Base-by-base conservation (phyloP, 2,888 invertebrate genomes). In the Spicauda simplicius region DNA sequence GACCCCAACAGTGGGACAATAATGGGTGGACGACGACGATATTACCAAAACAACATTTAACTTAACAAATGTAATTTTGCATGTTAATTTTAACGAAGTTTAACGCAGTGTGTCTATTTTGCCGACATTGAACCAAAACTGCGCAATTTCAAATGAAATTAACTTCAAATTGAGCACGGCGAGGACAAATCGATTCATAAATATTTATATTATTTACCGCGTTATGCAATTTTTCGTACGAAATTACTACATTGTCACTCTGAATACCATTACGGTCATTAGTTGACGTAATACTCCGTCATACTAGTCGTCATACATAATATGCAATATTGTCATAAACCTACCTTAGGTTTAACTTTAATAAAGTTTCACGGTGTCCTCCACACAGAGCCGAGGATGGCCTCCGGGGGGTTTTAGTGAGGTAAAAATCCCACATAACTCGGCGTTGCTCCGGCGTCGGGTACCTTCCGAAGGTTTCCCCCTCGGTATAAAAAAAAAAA, bases 121-220 rank as follows among this genome's bases (percentile, higher is more conserved):
- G 41, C 41, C 41, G 41, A 41, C 41, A 41, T 41, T 41, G 41
- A 41, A 41, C 41, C 41, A 41, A 14, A 41, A 41, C 12, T 41
- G 41, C 41, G 14, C 41, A 41, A 41, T 41, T 41, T 41, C 16
- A 50, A 56, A 19, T 20, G 10, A 37, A 61, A 20, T 61, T 41
- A 53, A 61, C 19, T 61, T 61, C 53, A 11, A 61, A 53, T 61
- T 53, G 11, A 41, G 53, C 62, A 41, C 53, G 52, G 25, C 19
- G 56, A 64, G 56, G 56, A 56, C 52, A 56, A 56, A 56, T 56
- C 45, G 41, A 64, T 64, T 64, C 37, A 50, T 56, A 64, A 63
- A 63, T 63, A 48, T 63, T 63, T 63, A 55, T 57, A 37, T 45
- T 45, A 33, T 64, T 56, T 37, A 50, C 48, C 10, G 33, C 3